These are phyloP conservation scores for Galerucella pusilla DNA, from an alignment of 2,888 invertebrate species.

Conservation along the genomic window DNA sequence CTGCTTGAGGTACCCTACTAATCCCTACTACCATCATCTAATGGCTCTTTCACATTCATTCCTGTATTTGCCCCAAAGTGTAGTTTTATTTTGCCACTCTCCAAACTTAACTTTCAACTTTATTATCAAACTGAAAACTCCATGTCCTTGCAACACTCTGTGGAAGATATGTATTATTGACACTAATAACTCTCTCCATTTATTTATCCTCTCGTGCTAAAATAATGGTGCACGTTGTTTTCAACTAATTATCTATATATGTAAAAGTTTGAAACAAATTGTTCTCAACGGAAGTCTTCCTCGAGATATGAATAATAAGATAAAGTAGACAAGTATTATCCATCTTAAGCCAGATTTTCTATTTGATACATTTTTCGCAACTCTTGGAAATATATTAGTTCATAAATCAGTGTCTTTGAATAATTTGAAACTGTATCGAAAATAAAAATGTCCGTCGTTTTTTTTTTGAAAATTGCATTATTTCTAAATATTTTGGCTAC, in stretches of 20 bases:
- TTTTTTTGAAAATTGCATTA: neutral
- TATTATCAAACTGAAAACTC: too few species aligned
- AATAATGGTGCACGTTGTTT: too few species aligned
- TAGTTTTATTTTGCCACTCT: too few species aligned
- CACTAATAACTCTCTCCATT: too few species aligned
- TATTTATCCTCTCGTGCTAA: too few species aligned
- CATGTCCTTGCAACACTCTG: too few species aligned
- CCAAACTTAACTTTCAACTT: too few species aligned
- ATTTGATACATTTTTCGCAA: conserved; percentile 41
- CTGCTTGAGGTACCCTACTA: too few species aligned
- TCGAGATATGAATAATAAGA: conserved; percentile 44
- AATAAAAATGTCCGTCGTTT: neutral
- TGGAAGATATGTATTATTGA: too few species aligned
- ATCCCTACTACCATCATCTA: too few species aligned
- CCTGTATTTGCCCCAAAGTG: neutral
- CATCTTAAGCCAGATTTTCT: conserved; percentile 43
- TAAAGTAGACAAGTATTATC: conserved; percentile 41
- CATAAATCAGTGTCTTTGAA: conserved; percentile 33
- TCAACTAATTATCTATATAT: conserved; percentile 18
- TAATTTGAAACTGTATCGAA: conserved; percentile 9
- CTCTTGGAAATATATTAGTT: conserved; percentile 34
- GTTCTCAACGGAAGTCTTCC: conserved; percentile 42
- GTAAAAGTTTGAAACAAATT: conserved; percentile 43
- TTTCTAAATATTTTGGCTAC: neutral
- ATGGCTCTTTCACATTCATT: too few species aligned